A percentile compares a stretch with the other conserved stretches of the same genome.
Conservation (phyloP, 2,888 invertebrate species). For the Malthinus seriepunctatus region DNA sequence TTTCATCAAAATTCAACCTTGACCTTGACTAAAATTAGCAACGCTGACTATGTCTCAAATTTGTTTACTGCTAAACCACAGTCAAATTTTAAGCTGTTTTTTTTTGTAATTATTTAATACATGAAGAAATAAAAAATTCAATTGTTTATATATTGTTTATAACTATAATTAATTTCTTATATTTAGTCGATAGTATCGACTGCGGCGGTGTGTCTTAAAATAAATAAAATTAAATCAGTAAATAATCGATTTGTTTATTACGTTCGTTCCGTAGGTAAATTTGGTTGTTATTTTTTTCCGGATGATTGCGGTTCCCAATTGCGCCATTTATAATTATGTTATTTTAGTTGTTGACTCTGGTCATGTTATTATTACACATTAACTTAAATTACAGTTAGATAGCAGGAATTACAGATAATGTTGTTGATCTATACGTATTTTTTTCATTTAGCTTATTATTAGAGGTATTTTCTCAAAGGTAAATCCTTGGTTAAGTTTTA, state of each 20-base stretch:
- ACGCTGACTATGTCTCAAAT: constrained; percentile 26
- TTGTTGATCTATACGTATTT: too few relatives aligned
- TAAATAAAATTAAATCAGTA: neutral
- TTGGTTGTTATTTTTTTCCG: neutral
- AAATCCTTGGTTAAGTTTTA: too few relatives aligned
- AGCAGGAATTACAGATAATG: neutral
- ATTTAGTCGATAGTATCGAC: too few relatives aligned
- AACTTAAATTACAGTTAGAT: constrained; percentile 12
- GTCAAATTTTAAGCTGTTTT: constrained; percentile 17
- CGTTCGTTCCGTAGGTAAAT: neutral
- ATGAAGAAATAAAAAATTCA: neutral
- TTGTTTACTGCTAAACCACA: constrained; percentile 29
- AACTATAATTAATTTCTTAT: neutral
- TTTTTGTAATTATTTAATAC: constrained; percentile 1
- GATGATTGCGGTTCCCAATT: constrained; percentile 6
- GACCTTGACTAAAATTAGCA: constrained; percentile 36
- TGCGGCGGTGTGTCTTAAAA: neutral
- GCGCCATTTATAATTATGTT: constrained; percentile 6
- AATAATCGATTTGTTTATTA: neutral
- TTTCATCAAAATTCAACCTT: constrained; percentile 30
- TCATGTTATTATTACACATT: constrained; percentile 13
- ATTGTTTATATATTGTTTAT: neutral
- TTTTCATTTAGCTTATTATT: too few relatives aligned
- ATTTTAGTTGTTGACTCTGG: constrained; percentile 12
- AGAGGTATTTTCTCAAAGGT: too few relatives aligned